Conservation (phyloP, 2,113 vertebrate species). For the Thomomys bottae region DNA sequence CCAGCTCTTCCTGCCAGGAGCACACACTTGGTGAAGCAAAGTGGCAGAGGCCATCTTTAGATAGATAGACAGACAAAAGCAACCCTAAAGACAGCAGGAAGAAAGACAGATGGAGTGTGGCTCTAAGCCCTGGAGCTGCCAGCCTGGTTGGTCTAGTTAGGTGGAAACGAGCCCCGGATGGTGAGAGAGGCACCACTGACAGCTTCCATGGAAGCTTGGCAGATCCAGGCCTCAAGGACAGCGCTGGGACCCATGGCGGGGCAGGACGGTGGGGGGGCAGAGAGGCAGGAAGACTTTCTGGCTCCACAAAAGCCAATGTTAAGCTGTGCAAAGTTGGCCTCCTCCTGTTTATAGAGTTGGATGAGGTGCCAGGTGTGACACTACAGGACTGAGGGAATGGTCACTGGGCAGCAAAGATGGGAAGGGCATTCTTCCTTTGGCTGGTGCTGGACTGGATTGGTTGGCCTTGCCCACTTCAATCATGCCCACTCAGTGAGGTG, state of each 20-base stretch:
- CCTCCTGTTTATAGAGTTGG: background rate
- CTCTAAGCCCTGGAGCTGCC: background rate
- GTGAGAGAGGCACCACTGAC: background rate
- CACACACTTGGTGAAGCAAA: background rate
- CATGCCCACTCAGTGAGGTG: constrained; percentile 39
- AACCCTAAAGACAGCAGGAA: background rate
- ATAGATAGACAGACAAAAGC: background rate
- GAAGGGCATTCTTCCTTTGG: background rate
- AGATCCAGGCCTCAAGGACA: background rate
- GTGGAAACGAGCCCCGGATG: background rate
- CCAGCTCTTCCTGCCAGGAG: background rate
- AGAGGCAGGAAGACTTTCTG: background rate
- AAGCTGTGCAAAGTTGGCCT: background rate
- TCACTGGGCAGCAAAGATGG: background rate
- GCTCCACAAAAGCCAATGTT: background rate
- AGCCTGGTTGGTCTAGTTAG: background rate
- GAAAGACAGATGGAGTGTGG: background rate
- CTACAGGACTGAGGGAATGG: background rate
- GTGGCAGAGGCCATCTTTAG: no score
- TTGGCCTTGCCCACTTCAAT: background rate
- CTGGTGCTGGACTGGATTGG: background rate
- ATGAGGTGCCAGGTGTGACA: background rate
- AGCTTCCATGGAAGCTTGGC: background rate
- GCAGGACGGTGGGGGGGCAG: no score
- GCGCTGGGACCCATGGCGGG: background rate